phyloP scores from a whole-genome alignment of 2,113 vertebrate genomes.

The Istiophorus platypterus region DNA sequence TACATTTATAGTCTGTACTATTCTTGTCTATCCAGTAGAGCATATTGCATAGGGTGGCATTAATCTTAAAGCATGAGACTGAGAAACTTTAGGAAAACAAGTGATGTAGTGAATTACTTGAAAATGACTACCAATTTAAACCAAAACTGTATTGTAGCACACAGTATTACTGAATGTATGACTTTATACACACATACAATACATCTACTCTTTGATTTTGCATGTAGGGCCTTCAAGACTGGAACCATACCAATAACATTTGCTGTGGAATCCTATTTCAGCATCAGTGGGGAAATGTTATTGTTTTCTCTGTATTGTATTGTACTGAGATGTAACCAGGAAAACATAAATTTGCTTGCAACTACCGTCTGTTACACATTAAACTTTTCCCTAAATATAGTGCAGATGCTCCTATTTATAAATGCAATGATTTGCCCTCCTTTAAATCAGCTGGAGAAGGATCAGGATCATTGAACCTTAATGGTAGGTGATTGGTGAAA shows the following conservation, averaged over 20 bases:
- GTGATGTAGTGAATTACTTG: background rate
- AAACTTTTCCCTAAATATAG: background rate
- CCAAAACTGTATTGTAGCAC: background rate
- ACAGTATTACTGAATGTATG: background rate
- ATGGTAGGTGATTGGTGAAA: constrained; percentile 5
- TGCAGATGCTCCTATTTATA: background rate
- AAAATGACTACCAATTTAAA: background rate
- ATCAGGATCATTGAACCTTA: background rate
- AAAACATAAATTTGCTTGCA: background rate
- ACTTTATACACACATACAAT: background rate
- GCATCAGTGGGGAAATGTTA: background rate
- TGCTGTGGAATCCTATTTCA: constrained; percentile 1
- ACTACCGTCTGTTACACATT: background rate
- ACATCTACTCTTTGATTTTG: constrained; percentile 28
- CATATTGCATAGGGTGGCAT: background rate
- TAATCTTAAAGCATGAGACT: constrained; percentile 30
- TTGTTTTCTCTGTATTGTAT: background rate
- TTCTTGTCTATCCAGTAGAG: constrained; percentile 13
- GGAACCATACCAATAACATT: background rate
- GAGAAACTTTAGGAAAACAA: background rate
- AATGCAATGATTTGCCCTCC: background rate
- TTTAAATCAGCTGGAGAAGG: constrained; percentile 13
- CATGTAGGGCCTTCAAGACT: constrained; percentile 23
- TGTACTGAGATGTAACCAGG: constrained; percentile 1
- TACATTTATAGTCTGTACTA: constrained; percentile 4